Conservation (phyloP, 2,888 invertebrate genomes). For the Leptinotarsa rubiginosa region DNA sequence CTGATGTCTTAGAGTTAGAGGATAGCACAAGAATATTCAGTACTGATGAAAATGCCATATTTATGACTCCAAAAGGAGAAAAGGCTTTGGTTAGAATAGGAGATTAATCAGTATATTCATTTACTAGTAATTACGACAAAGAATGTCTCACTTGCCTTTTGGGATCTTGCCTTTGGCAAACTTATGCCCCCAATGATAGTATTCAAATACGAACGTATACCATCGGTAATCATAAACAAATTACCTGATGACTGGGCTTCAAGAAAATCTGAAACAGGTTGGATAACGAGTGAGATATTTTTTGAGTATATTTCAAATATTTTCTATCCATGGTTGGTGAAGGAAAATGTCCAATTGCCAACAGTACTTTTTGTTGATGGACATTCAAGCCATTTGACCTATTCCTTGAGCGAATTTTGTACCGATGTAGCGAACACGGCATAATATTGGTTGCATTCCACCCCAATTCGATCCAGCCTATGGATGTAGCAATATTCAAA, state of each 20-base stretch:
- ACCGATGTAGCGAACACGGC: conserved; percentile 26
- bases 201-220: conserved; percentile 23
- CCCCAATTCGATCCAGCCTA: conserved; percentile 27
- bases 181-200: conserved; percentile 26
- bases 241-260: conserved; percentile 11
- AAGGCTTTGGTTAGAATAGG: conserved; percentile 25
- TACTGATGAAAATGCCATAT: conserved; percentile 25
- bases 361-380: conserved; percentile 29
- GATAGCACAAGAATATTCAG: conserved; percentile 24
- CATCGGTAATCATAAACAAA: conserved; percentile 10
- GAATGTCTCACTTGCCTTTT: conserved; percentile 27
- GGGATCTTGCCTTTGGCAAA: conserved; percentile 23
- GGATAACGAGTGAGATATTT: conserved; percentile 30
- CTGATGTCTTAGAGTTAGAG: conserved; percentile 20
- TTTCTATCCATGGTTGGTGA: conserved; percentile 28
- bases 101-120: conserved; percentile 22
- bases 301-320: conserved; percentile 29
- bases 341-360: conserved; percentile 19
- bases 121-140: conserved; percentile 27
- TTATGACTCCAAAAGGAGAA: conserved; percentile 25
- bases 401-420: conserved; percentile 29
- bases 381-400: conserved; percentile 27
- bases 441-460: conserved; percentile 23
- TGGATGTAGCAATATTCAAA: conserved; percentile 18
- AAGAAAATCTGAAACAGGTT: conserved; percentile 39